phyloP scores from a whole-genome alignment of 2,888 invertebrate genomes.

The Neria commutata region DNA sequence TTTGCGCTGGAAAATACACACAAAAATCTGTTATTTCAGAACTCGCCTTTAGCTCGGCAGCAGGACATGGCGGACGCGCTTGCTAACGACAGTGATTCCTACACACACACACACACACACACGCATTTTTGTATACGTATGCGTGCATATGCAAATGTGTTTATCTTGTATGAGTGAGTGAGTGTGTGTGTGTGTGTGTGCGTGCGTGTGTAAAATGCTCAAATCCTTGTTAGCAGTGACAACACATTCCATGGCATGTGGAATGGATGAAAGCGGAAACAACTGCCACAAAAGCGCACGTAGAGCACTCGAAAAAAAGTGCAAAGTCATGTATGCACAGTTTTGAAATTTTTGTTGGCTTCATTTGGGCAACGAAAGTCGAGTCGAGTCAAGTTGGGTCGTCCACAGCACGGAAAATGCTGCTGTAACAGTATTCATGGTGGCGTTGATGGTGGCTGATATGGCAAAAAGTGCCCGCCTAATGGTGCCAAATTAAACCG shows the following conservation, averaged over 20 bases:
- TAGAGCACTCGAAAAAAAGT: neutral
- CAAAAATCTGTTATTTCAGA: no score
- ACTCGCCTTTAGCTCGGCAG: no score
- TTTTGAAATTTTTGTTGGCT: neutral
- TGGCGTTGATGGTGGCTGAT: neutral
- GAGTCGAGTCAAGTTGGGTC: no score
- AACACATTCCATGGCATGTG: neutral
- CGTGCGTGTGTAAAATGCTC: neutral
- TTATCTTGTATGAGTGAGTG: constrained; percentile 2
- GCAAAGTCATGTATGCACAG: neutral
- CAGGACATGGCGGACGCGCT: no score
- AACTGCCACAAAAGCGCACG: neutral
- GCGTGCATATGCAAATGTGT: neutral
- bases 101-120: neutral
- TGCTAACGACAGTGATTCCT: no score
- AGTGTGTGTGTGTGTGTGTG: constrained; percentile 13
- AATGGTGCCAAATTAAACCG: neutral
- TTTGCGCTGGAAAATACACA: no score
- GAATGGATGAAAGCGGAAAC: neutral
- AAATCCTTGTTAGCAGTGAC: neutral
- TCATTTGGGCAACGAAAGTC: neutral
- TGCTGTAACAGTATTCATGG: neutral
- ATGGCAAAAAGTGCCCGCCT: no score
- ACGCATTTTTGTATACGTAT: neutral
- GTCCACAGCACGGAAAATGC: no score